Evolutionary conservation across 2,888 invertebrate species (phyloP), one percentile per base, ranked within the genome.

Genomic region (Furcula furcula): DNA sequence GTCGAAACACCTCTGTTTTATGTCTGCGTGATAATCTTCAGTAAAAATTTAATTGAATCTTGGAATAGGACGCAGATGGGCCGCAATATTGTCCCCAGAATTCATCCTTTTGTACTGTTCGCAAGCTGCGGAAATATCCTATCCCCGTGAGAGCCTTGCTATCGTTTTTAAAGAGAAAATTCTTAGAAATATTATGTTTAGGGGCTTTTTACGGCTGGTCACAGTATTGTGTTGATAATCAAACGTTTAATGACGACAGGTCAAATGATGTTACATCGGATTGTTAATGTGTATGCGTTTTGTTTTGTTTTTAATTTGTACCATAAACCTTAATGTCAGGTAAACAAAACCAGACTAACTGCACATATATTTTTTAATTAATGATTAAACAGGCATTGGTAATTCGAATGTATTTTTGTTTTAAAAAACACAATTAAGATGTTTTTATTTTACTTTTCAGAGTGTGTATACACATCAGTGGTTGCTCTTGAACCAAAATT

Each of bases 11-110:
- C 12, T n/a, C 27, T 18, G 18, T 28, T 66, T 69, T 67, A 69
- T 66, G 72, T 72, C 78, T 80, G 83, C 87, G 87, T 88, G 89
- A 89, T 88, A 87, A 85, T 88, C 84, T 83, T 69, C 82, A 82
- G 81, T 89, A 87, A 87, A 88, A 89, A 88, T 79, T 84, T 86
- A 89, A 89, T 88, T 84, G 87, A 87, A 88, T 85, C 79, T 76
- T 65, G 65, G 70, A 73, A 75, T 68, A 60, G 65, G 55, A 65
- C 65, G 73, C 85, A 84, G 85, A 80, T 84, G 85, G 79, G 79
- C 64, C 73, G 48, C 53, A 50, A 53, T 58, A 65, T 80, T 83
- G 76, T 76, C 57, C 56, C 65, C 56, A 54, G 64, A 63, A 65
- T 60, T 42, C 40, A 38, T 46, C 45, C 50, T 53, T 44, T 36